Percentiles rank a stretch among this genome's conserved stretches.
These are phyloP conservation scores for Dicyrtomina minuta DNA, from an alignment of 2,888 invertebrate species.

Conservation along the genomic window DNA sequence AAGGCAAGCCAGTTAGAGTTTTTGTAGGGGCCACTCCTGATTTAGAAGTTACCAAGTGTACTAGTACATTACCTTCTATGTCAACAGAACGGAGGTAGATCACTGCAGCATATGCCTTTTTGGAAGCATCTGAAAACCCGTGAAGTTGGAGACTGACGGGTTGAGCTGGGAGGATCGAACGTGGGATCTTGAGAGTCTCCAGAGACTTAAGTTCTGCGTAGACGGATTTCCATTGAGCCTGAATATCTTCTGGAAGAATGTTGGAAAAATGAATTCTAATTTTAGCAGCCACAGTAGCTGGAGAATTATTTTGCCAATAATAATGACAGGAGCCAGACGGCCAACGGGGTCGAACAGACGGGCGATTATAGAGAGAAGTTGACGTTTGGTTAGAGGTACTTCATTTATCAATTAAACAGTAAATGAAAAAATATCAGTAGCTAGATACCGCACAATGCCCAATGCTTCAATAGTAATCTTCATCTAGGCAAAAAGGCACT, in stretches of 20 bases:
- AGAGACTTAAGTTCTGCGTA: neutral
- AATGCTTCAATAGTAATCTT: constrained; percentile 28
- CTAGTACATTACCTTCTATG: neutral
- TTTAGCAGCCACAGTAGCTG: neutral
- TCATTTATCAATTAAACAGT: neutral
- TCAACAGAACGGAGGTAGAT: constrained; percentile 18
- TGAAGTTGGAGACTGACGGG: constrained; percentile 7
- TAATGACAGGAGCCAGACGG: constrained; percentile 31
- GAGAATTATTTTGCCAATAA: constrained; percentile 35
- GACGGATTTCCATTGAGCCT: neutral
- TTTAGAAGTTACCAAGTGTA: constrained; percentile 43
- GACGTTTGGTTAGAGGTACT: constrained; percentile 17
- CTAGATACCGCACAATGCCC: constrained; percentile 29
- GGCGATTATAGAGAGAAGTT: constrained; percentile 21
- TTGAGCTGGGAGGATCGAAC: neutral
- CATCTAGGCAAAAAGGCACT: too few relatives aligned
- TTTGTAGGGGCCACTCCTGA: constrained; percentile 51
- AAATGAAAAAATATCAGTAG: constrained; percentile 20
- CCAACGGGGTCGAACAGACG: constrained; percentile 34
- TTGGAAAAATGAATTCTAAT: neutral
- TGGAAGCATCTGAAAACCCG: constrained; percentile 30
- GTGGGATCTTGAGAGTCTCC: neutral
- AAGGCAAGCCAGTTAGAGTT: constrained; percentile 51
- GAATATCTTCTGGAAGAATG: neutral
- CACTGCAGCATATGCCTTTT: constrained; percentile 18